These are phyloP conservation scores for Gallinago media DNA, from an alignment of 2,113 vertebrate genomes.

Conservation along the genomic window DNA sequence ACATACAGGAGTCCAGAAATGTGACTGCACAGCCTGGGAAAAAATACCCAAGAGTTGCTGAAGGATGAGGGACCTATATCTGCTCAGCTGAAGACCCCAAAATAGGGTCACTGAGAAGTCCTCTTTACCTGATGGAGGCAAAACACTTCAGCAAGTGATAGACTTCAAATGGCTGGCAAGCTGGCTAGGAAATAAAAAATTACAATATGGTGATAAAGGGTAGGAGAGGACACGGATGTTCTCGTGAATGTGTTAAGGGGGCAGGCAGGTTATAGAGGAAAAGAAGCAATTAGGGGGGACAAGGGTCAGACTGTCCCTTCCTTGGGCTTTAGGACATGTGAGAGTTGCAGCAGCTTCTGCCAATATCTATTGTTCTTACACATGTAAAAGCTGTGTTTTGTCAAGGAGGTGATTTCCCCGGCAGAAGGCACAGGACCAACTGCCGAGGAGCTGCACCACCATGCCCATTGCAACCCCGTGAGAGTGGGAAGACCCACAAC, in stretches of 20 bases:
- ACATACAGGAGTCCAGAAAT: not conserved
- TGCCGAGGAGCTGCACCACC: not conserved
- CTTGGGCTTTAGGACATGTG: not conserved
- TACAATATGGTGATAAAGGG: not conserved
- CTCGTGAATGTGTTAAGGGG: not conserved
- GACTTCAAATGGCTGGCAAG: not conserved
- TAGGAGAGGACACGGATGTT: not conserved
- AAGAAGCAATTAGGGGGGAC: not conserved
- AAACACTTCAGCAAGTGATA: not conserved
- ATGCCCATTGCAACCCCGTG: not conserved
- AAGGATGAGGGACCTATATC: not conserved
- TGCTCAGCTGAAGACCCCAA: not conserved
- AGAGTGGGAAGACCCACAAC: not conserved
- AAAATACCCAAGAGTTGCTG: not conserved
- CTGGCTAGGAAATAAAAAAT: not conserved
- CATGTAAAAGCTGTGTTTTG: not conserved
- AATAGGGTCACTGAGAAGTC: not conserved
- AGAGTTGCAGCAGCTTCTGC: not conserved
- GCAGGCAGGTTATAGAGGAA: not conserved
- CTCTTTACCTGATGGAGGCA: not conserved
- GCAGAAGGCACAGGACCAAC: not conserved
- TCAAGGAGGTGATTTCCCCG: not conserved
- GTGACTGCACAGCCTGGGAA: not conserved
- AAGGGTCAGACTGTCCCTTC: not conserved
- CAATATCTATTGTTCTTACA: not conserved